A percentile compares a stretch with the other conserved stretches of the same genome.
Conservation (phyloP, 2,113 vertebrate genomes). For the Odobenus rosmarus region DNA sequence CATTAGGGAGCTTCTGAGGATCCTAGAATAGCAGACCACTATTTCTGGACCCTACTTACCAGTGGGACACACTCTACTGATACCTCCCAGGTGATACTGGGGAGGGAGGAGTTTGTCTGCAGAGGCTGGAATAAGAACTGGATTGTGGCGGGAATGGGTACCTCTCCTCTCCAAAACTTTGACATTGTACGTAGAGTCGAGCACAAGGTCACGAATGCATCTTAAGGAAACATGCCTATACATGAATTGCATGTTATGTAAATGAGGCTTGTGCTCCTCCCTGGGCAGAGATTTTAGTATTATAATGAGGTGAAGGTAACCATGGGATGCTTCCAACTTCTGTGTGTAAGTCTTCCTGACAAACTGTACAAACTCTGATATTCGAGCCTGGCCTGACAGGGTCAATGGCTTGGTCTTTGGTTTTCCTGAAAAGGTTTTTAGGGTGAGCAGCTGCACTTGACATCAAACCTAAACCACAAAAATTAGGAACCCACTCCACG, state of each 20-base stretch:
- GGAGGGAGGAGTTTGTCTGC: not conserved
- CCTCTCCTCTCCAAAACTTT: not conserved
- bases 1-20: not conserved
- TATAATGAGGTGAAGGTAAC: not conserved
- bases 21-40: not conserved
- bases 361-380: not conserved
- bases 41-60: not conserved
- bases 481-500: not conserved
- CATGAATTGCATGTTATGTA: not conserved
- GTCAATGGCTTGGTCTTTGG: not conserved
- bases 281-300: not conserved
- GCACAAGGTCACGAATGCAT: not conserved
- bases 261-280: not conserved
- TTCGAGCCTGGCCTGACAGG: not conserved
- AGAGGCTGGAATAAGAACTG: not conserved
- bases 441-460: not conserved
- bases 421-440: not conserved
- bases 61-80: not conserved
- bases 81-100: not conserved
- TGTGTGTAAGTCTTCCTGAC: not conserved
- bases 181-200: not conserved
- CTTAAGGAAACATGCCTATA: not conserved
- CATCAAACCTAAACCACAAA: not conserved
- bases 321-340: not conserved
- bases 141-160: not conserved